A percentile compares a stretch with the other conserved stretches of the same genome.
phyloP scores from a whole-genome alignment of 2,888 invertebrate species.

The Tanypteryx hageni region DNA sequence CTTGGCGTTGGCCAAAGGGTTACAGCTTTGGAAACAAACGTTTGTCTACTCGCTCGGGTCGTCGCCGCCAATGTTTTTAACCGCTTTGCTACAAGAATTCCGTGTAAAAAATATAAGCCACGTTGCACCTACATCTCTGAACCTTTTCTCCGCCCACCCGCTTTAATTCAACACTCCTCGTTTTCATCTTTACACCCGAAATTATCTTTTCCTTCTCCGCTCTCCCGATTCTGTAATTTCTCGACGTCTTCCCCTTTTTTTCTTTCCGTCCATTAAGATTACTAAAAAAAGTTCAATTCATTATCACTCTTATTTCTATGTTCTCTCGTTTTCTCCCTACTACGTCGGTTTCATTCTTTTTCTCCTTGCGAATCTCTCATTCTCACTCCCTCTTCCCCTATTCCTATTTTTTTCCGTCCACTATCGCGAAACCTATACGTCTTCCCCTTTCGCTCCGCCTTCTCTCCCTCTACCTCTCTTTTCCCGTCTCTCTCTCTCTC shows the following conservation, averaged over 20 bases:
- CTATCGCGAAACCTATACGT: too few species aligned
- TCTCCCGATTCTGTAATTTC: too few species aligned
- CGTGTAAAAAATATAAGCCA: background rate
- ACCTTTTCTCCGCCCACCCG: too few species aligned
- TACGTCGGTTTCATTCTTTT: background rate
- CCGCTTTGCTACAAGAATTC: background rate
- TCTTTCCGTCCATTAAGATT: too few species aligned
- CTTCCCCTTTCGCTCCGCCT: conserved; percentile 65
- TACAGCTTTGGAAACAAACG: conserved; percentile 32
- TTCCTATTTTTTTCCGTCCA: background rate
- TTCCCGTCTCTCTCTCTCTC: background rate
- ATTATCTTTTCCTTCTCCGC: too few species aligned
- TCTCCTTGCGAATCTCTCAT: background rate
- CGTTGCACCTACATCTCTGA: background rate
- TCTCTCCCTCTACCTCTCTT: conserved; percentile 29
- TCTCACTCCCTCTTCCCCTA: conserved; percentile 5
- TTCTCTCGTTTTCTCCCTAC: too few species aligned
- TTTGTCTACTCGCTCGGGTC: background rate
- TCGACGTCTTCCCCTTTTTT: too few species aligned
- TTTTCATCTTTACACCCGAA: too few species aligned
- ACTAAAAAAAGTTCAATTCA: too few species aligned
- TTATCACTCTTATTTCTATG: too few species aligned
- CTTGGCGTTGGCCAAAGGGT: conserved; percentile 29
- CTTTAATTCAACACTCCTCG: too few species aligned
- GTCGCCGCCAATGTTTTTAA: background rate